Conservation (phyloP, 2,113 vertebrate genomes). For the Cairina moschata region DNA sequence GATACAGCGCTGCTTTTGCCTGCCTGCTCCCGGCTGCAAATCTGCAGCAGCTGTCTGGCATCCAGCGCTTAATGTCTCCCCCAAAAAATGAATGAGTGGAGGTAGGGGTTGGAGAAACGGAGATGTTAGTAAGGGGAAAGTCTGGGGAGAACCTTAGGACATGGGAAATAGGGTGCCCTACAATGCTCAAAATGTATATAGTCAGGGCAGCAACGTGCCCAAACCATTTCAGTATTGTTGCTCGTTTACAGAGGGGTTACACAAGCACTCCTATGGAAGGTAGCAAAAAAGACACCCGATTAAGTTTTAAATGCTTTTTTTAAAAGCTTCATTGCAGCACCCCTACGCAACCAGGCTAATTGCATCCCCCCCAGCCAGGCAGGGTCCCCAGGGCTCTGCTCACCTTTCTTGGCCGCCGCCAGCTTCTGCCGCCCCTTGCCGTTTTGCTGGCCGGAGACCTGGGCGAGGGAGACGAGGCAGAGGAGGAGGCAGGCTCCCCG, state of each 20-base stretch:
- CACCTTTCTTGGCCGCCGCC: conserved; percentile 84
- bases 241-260: neutral
- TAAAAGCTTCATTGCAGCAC: neutral
- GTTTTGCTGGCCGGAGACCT: conserved; percentile 71
- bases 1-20: neutral
- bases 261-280: rapidly evolving
- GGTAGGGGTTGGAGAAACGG: neutral
- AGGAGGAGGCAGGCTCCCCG: conserved; percentile 78
- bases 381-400: neutral
- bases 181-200: neutral
- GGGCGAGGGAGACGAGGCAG: conserved; percentile 78
- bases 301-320: neutral
- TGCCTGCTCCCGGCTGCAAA: neutral
- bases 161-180: rapidly evolving
- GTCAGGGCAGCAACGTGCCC: neutral
- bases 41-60: neutral
- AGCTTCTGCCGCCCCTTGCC: conserved; percentile 68
- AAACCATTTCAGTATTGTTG: neutral
- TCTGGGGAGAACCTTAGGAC: neutral
- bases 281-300: neutral
- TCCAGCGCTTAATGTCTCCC: neutral
- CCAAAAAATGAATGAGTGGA: neutral
- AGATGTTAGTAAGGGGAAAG: neutral
- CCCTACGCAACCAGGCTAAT: rapidly evolving
- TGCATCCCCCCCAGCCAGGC: neutral